phyloP scores from a whole-genome alignment of 35 echinoderm and acorn worm genomes.

The Apostichopus parvimensis region DNA sequence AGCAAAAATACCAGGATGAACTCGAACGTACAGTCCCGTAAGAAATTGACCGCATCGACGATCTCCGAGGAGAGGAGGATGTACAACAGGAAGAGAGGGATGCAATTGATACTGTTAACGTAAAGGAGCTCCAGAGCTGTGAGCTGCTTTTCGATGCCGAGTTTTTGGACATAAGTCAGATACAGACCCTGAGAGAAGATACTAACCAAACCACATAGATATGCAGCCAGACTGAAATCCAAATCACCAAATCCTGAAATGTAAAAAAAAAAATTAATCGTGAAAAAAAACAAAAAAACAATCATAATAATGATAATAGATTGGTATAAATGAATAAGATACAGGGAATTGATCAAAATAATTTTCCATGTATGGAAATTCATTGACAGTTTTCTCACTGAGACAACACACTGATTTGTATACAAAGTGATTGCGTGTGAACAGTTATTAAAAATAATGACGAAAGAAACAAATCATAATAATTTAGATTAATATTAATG shows the following conservation, averaged over 20 bases:
- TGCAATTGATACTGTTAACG: slow-evolving; percentile 86
- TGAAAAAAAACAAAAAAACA: too few relatives aligned
- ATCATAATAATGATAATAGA: too few relatives aligned
- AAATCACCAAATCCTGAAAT: slow-evolving; percentile 80
- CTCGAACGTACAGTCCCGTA: not conserved
- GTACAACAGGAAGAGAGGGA: slow-evolving; percentile 62
- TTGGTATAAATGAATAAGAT: too few relatives aligned
- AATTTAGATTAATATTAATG: too few relatives aligned
- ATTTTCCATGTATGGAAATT: not conserved
- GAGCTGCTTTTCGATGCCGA: slow-evolving; percentile 58
- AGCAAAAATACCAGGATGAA: slow-evolving; percentile 52
- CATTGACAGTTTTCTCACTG: too few relatives aligned
- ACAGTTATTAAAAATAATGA: too few relatives aligned
- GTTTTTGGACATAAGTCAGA: slow-evolving; percentile 72
- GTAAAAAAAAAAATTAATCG: too few relatives aligned
- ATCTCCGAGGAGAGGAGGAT: slow-evolving; percentile 51
- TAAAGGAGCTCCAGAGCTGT: slow-evolving; percentile 66
- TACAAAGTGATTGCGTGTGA: too few relatives aligned
- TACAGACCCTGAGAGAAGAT: slow-evolving; percentile 83
- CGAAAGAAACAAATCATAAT: too few relatives aligned
- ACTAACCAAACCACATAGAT: slow-evolving; percentile 71
- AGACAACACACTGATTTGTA: too few relatives aligned
- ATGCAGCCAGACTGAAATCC: slow-evolving; percentile 71
- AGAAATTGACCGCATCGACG: not conserved
- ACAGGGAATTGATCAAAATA: too few relatives aligned